Evolutionary conservation across 1,140 invertebrate genomes (phyloP).

Genomic region (Aporrectodea caliginosa): DNA sequence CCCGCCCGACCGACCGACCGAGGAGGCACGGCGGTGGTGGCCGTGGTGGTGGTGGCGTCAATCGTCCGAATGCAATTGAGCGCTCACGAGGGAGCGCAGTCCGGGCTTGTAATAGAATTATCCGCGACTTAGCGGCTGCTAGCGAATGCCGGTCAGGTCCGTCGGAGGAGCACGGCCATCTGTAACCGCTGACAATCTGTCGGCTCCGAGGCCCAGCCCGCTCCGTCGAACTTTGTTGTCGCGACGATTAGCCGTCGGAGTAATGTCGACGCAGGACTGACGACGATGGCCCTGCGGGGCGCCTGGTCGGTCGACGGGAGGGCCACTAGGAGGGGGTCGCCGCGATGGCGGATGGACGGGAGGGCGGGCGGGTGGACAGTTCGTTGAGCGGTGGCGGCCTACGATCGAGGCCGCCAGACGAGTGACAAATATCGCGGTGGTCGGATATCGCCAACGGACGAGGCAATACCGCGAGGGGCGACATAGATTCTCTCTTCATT

Average conservation of each 20-base stretch:
- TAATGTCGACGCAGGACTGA: not conserved
- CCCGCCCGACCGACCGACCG: not conserved
- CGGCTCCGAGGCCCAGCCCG: not conserved
- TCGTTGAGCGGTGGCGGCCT: too few species aligned
- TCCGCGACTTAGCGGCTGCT: not conserved
- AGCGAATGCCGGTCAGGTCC: conserved; percentile 1
- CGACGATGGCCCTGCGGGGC: too few species aligned
- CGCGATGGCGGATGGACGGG: not conserved
- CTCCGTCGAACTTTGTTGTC: not conserved
- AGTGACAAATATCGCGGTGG: too few species aligned
- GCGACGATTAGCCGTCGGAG: not conserved
- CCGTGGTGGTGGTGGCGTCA: too few species aligned
- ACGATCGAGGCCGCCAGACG: too few species aligned
- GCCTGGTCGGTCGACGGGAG: not conserved
- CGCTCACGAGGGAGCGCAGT: not conserved
- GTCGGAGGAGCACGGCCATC: not conserved
- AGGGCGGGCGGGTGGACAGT: too few species aligned
- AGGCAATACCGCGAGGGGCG: too few species aligned
- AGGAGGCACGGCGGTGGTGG: too few species aligned
- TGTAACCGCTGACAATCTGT: not conserved
- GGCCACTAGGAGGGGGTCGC: not conserved
- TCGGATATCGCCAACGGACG: too few species aligned
- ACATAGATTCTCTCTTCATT: not conserved
- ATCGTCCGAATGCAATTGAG: not conserved
- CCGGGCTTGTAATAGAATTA: not conserved